Base-by-base conservation (phyloP, 2,888 invertebrate species). In the Heliconius ismenius region DNA sequence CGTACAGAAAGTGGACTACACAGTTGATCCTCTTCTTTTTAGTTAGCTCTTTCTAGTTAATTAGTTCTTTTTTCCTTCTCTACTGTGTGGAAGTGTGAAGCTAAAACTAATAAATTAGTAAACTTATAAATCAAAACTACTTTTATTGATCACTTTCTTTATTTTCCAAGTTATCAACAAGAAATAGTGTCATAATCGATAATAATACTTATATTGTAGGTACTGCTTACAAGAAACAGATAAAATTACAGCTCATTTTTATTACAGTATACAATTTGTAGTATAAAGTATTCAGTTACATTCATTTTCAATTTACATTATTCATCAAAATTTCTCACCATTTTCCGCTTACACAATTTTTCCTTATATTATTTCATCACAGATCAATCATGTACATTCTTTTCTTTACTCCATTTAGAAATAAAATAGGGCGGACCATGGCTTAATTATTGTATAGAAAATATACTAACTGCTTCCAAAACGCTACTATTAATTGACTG, bases 141-240 rank as follows among this genome's bases (percentile, higher is more conserved):
- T 76, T 78, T 81, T 80, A 86, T 89, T 89, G 89, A 91, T 92
- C 91, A 91, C 89, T 87, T 91, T 89, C 90, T 91, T 87, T 87
- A 90, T 91, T 92, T 90, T 89, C 85, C 89, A 90, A 89, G 87
- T 90, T 89, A 90, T 89, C 90, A 94, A 93, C 92, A 92, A 92
- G 89, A 90, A 91, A 89, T 89, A 89, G 89, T 92, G 87, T 91
- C 91, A 92, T 91, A 92, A 92, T 88, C 91, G 79, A 91, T 90
- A 91, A 89, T 92, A 92, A 93, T 93, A 93, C 92, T 93, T 92
- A 93, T 84, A 90, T 83, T 86, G 88, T 89, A 92, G 88, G 88
- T 92, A 91, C 87, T 86, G 87, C 90, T 91, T 89, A 90, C 83
- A 90, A 90, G 88, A 90, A 87, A 90, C 87, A 89, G 86, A 86